phyloP scores from a whole-genome alignment of 2,113 vertebrate genomes.

The Hemiscyllium ocellatum region DNA sequence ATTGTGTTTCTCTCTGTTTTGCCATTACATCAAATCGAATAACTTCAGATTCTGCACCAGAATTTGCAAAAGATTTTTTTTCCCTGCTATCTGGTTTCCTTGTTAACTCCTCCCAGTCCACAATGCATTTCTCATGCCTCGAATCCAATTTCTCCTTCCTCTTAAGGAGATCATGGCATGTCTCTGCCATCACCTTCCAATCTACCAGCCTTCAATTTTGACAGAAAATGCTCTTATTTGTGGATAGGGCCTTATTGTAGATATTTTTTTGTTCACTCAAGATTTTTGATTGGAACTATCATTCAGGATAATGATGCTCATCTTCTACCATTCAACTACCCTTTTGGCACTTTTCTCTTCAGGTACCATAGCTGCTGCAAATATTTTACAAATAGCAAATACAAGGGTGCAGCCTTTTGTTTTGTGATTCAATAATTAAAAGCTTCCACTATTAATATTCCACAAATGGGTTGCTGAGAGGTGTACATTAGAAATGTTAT shows the following conservation, averaged over 20 bases:
- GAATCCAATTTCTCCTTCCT: neutral
- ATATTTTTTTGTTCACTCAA: neutral
- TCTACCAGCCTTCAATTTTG: neutral
- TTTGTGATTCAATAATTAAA: neutral
- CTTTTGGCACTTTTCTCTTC: neutral
- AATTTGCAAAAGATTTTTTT: neutral
- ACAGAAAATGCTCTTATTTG: neutral
- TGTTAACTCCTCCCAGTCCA: neutral
- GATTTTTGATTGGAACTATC: neutral
- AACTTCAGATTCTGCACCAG: neutral
- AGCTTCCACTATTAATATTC: neutral
- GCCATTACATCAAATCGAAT: neutral
- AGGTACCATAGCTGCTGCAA: neutral
- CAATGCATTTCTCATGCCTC: neutral
- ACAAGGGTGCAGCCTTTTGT: neutral
- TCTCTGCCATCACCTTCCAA: neutral
- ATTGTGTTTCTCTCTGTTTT: neutral
- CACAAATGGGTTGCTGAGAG: neutral
- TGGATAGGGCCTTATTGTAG: too few species aligned
- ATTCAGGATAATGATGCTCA: neutral
- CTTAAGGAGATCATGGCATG: neutral
- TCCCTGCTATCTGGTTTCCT: neutral
- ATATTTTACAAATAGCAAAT: neutral
- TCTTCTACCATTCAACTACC: neutral
- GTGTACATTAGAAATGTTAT: neutral